A percentile compares a stretch with the other conserved stretches of the same genome.
phyloP scores from a whole-genome alignment of 2,888 invertebrate species.

The Scaeva pyrastri region DNA sequence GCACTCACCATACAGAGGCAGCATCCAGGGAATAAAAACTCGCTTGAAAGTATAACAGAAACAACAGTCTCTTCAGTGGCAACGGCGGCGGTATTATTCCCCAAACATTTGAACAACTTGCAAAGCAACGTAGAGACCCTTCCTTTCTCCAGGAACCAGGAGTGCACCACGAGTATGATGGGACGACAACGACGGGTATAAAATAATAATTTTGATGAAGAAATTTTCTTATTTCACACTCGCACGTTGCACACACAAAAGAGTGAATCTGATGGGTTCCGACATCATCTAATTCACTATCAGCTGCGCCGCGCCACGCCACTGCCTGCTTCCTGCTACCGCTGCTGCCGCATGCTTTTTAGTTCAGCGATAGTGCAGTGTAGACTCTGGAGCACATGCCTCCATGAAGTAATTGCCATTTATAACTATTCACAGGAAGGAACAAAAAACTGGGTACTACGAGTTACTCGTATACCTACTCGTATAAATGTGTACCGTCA shows the following conservation, averaged over 20 bases:
- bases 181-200: not conserved
- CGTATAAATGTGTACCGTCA: too few species aligned
- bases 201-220: conserved; percentile 57
- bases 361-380: conserved; percentile 2
- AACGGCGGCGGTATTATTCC: too few species aligned
- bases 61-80: not conserved
- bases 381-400: conserved; percentile 58
- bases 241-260: not conserved
- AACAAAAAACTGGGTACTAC: not conserved
- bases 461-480: too few species aligned
- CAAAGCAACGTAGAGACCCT: too few species aligned
- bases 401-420: conserved; percentile 62
- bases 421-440: conserved; percentile 41
- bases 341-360: conserved; percentile 45
- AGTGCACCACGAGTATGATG: not conserved
- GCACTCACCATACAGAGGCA: not conserved
- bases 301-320: not conserved
- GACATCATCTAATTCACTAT: conserved; percentile 56
- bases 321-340: too few species aligned
- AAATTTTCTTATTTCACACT: conserved; percentile 68
- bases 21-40: not conserved
- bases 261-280: conserved; percentile 18
- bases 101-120: not conserved
- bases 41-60: not conserved
- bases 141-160: not conserved